Base-by-base conservation (phyloP, 1,140 invertebrate genomes). In the Apis laboriosa region DNA sequence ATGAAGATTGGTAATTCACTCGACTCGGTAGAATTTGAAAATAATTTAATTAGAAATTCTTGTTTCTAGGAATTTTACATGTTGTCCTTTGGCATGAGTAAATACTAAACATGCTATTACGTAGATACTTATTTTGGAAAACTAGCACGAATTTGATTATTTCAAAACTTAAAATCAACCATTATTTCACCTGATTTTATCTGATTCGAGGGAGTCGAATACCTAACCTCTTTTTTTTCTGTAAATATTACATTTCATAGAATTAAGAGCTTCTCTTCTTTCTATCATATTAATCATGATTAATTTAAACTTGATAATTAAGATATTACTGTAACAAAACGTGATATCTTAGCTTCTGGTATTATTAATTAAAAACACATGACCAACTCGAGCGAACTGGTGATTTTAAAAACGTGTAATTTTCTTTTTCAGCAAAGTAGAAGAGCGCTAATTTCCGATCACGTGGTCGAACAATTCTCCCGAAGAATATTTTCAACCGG, bases 21-120 rank as follows among this genome's bases (percentile, higher is more conserved):
- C 61, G 55, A 56, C 2, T 7, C 8, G n/a, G 9, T 15, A 49
- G 68, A 72, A 77, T 60, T 84, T 81, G 11, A 49, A 84, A 81
- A 81, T 77, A 51, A 78, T 24, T 63, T 82, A 75, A 84, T 78
- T 81, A 87, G 74, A 86, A 81, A 84, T 66, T 75, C 79, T 86
- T 79, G 72, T 83, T 68, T n/a, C 55, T 12, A 17, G 75, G 51
- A 64, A 78, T 53, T 78, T 78, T 78, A 72, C 51, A 53, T 8
- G 64, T 9, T 7, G 12, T 51, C 5, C 28, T 15, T 15, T 2
- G 55, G 24, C 56, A 15, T 49, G 21, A 63, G 12, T 28, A 56
- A 43, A 0, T 43, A 43, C 34, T 53, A n/a, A 34, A 34, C 34
- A 4, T 34, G 34, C n/a, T 34, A 72, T 49, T 34, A 34, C 28